Percentiles rank a stretch among this genome's conserved stretches.
phyloP scores from a whole-genome alignment of 2,797 vertebrate genomes.

The Sciurus carolinensis region DNA sequence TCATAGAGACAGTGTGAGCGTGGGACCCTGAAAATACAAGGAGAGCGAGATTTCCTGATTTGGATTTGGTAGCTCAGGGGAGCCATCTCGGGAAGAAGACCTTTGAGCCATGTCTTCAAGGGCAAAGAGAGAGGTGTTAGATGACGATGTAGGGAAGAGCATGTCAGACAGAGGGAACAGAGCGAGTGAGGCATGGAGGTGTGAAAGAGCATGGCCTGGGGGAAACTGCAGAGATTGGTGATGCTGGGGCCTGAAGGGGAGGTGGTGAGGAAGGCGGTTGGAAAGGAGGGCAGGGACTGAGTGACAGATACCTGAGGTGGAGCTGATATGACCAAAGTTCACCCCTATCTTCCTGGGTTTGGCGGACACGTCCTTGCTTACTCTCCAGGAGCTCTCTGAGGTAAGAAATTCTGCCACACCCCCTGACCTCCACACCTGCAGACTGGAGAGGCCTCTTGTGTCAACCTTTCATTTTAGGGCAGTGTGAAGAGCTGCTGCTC shows the following conservation, averaged over 20 bases:
- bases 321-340: neutral
- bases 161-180: neutral
- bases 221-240: neutral
- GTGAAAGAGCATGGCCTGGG: neutral
- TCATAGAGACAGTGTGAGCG: neutral
- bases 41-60: neutral
- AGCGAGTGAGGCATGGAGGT: neutral
- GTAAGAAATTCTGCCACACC: neutral
- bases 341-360: neutral
- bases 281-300: neutral
- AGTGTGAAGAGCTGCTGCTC: neutral
- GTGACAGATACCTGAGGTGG: too few relatives aligned
- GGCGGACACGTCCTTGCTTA: neutral
- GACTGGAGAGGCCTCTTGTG: neutral
- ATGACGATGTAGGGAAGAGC: neutral
- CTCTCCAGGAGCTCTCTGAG: neutral
- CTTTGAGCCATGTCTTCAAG: neutral
- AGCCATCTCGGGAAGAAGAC: neutral
- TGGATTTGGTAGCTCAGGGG: neutral
- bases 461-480: neutral
- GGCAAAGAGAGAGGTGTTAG: neutral
- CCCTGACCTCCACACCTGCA: neutral
- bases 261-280: neutral
- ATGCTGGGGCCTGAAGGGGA: neutral
- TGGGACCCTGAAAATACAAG: neutral